Conservation (phyloP, 2,888 invertebrate species). For the Punctoribates punctum region DNA sequence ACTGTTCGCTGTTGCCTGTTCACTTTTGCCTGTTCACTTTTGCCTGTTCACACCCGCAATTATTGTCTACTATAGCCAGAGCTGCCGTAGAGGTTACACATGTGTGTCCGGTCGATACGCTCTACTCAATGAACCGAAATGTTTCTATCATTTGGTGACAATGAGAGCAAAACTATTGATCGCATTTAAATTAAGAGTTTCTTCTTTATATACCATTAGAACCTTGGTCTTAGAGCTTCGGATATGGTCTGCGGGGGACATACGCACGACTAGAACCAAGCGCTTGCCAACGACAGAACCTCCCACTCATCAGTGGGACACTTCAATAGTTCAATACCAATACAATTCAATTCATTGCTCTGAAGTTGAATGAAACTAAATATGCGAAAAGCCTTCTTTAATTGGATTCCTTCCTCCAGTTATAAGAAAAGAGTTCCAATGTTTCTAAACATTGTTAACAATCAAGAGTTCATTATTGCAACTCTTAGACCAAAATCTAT, state of each 20-base stretch:
- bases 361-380: neutral
- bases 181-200: slow-evolving; percentile 33
- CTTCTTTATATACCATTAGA: neutral
- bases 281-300: neutral
- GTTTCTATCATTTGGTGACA: slow-evolving; percentile 27
- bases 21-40: neutral
- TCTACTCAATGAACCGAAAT: slow-evolving; percentile 26
- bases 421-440: neutral
- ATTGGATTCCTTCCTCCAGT: slow-evolving; percentile 15
- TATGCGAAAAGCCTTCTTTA: slow-evolving; percentile 17
- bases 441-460: too few relatives aligned
- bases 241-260: slow-evolving; percentile 28
- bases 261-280: neutral
- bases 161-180: slow-evolving; percentile 21
- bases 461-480: too few relatives aligned
- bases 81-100: neutral
- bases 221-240: neutral
- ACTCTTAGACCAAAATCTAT: too few relatives aligned
- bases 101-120: slow-evolving; percentile 33
- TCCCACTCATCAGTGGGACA: slow-evolving; percentile 16
- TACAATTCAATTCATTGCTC: neutral
- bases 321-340: neutral
- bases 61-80: neutral
- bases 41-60: slow-evolving; percentile 20
- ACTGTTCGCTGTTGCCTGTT: neutral